Conservation (phyloP, 2,888 invertebrate genomes). For the Himalopsyche anomala region DNA sequence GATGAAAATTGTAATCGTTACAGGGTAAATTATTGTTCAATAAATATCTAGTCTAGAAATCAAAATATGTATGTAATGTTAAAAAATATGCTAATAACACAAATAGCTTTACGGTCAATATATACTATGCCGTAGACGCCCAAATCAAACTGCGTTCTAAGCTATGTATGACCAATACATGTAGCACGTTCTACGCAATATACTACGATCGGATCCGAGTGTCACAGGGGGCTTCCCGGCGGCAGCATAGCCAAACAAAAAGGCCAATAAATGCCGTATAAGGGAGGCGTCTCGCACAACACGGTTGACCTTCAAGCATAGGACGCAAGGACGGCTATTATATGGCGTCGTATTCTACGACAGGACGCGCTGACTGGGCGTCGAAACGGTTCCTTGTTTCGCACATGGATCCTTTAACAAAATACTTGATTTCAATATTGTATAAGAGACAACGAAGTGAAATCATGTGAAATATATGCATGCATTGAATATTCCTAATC, state of each 20-base stretch:
- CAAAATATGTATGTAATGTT: too few relatives aligned
- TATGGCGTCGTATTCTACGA: not conserved
- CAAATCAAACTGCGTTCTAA: not conserved
- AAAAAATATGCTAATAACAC: too few relatives aligned
- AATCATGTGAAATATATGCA: too few relatives aligned
- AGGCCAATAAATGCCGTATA: not conserved
- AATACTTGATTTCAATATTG: too few relatives aligned
- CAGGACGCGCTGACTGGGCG: not conserved
- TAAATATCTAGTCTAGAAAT: too few relatives aligned
- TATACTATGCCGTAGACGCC: not conserved
- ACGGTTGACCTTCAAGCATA: constrained; percentile 12
- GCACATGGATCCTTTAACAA: too few relatives aligned
- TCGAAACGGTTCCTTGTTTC: not conserved
- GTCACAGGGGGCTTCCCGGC: constrained; percentile 3
- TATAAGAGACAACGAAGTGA: too few relatives aligned
- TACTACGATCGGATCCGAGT: not conserved
- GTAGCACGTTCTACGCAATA: not conserved
- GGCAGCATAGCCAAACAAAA: constrained; percentile 6
- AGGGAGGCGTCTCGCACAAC: constrained; percentile 29
- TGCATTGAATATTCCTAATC: too few relatives aligned
- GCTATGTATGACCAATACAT: not conserved
- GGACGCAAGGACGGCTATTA: constrained; percentile 10
- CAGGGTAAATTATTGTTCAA: too few relatives aligned
- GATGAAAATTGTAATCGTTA: too few relatives aligned
- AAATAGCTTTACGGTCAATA: not conserved